These are phyloP conservation scores for Mixornis gularis DNA, from an alignment of 2,113 vertebrate species.

Conservation along the genomic window DNA sequence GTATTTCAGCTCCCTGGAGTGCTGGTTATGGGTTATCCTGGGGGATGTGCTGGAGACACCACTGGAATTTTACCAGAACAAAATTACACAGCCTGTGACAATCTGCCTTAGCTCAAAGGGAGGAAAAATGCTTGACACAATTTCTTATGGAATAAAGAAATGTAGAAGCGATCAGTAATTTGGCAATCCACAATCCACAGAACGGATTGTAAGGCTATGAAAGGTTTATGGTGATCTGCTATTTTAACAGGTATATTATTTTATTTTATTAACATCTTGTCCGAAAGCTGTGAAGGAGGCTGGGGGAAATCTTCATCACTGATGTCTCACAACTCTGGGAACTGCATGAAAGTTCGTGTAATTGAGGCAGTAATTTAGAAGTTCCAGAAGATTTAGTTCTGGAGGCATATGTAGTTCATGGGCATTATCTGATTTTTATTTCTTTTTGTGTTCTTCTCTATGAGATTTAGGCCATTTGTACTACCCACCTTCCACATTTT, in stretches of 20 bases:
- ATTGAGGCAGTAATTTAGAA: background rate
- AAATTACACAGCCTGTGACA: fast-evolving
- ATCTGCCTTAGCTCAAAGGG: background rate
- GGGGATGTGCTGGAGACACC: background rate
- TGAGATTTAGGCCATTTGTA: background rate
- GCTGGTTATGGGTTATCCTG: background rate
- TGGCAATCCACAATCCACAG: background rate
- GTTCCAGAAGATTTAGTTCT: background rate
- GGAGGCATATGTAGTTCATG: background rate
- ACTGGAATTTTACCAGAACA: background rate
- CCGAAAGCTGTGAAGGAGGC: background rate
- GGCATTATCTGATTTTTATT: background rate
- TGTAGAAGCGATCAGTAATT: background rate
- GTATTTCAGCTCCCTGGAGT: background rate
- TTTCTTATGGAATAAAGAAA: background rate
- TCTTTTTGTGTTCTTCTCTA: background rate
- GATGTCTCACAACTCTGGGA: background rate
- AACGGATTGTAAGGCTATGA: background rate
- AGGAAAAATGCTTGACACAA: background rate
- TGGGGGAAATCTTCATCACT: background rate
- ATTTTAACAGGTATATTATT: background rate
- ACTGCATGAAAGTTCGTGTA: background rate
- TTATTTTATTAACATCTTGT: background rate
- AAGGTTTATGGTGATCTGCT: background rate
- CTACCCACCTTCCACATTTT: background rate